Evolutionary conservation across 2,797 vertebrate genomes (phyloP), one percentile per base, ranked within the genome.

Genomic region (Atherinosoma microstoma): DNA sequence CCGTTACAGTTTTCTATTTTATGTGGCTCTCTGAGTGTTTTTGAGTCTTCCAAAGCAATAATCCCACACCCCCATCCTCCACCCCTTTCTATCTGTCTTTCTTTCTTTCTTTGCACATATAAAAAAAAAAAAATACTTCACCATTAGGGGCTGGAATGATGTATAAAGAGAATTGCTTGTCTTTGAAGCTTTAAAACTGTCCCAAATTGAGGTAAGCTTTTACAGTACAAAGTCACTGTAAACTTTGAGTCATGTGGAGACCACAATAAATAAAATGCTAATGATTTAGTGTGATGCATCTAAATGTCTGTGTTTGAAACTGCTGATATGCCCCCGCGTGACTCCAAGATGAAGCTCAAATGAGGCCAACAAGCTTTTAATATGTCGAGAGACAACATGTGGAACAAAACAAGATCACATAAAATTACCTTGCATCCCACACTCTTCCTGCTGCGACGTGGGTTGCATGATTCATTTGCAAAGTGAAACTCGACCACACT

Each of bases 291-390:
- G 29, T 22, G n/a, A 68, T 40, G 13, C 15, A 49, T 60, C 65
- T 51, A 47, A 40, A 20, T 30, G 38, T 71, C 29, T 42, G 4
- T 9, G 18, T 72, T 57, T 51, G 22, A 70, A 67, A 36, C 60
- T 34, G 15, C 59, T 62, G 20, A 58, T 47, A 49, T n/a, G 10
- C 56, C 27, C 64, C 62, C 30, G 12, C 6, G 45, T 51, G 40
- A 36, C 70, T 34, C 27, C 30, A 10, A 34, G 58, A 61, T 68
- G 73, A 64, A 82, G 63, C 24, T 20, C 18, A 58, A 67, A 59
- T 47, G 53, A 51, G 58, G 67, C 71, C 78, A 77, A 77, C 47
- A 70, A 77, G 81, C 89, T 87, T 85, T 93, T 87, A 93, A 86
- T 86, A 79, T 89, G 87, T 89, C 87, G 15, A 69, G 67, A 34